Evolutionary conservation across 2,888 invertebrate genomes (phyloP).

Genomic region (Sipunculus nudus): DNA sequence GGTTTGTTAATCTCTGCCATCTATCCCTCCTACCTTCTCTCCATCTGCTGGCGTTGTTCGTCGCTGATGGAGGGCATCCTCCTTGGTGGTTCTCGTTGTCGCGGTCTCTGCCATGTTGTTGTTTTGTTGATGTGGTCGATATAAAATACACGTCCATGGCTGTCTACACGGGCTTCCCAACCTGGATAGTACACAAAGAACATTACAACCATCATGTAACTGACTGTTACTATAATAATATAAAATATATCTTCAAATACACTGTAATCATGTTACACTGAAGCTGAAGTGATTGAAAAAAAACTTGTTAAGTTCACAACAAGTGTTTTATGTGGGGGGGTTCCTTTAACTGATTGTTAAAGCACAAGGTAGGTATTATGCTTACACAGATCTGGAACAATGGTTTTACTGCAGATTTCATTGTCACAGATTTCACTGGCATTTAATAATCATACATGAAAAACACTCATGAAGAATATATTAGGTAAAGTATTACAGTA

Average conservation of each 20-base stretch:
- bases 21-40: conserved; percentile 71
- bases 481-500: no score
- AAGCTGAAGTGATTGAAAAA: background rate
- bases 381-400: no score
- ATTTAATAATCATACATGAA: no score
- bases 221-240: background rate
- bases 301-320: background rate
- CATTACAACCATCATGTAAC: background rate
- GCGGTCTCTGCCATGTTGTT: conserved; percentile 93
- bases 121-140: conserved; percentile 96
- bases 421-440: no score
- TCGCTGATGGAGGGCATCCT: conserved; percentile 66
- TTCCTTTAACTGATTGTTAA: no score
- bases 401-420: no score
- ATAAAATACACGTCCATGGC: conserved; percentile 95
- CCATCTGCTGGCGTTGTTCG: conserved; percentile 76
- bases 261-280: background rate
- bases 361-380: no score
- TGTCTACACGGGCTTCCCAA: conserved; percentile 97
- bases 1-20: no score
- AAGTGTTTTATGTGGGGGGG: no score
- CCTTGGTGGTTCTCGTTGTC: conserved; percentile 49
- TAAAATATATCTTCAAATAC: background rate
- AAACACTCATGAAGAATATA: no score
- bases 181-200: no score